phyloP scores from a whole-genome alignment of 1,140 invertebrate genomes.

The Agrypnia vestita region DNA sequence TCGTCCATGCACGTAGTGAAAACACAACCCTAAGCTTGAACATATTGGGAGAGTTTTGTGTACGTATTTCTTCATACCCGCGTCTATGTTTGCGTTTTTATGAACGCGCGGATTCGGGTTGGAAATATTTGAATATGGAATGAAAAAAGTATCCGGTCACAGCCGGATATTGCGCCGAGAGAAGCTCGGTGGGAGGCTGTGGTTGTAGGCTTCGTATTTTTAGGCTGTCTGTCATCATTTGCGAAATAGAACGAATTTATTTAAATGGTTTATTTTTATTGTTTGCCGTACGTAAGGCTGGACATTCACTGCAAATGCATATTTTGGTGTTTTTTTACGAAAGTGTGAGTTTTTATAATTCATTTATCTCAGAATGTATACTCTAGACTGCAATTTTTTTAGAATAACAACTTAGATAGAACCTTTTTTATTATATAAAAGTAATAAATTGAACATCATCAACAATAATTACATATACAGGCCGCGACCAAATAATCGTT shows the following conservation, averaged over 20 bases:
- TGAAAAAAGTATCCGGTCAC: slow-evolving; percentile 25
- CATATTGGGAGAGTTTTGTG: background rate
- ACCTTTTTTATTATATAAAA: too few species aligned
- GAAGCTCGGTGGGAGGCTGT: background rate
- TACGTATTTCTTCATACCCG: background rate
- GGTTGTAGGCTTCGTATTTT: background rate
- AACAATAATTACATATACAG: too few species aligned
- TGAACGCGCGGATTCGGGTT: slow-evolving; percentile 11
- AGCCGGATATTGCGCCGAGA: slow-evolving; percentile 26
- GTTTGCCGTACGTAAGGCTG: too few species aligned
- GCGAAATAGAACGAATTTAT: slow-evolving; percentile 5
- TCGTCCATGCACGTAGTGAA: slow-evolving; percentile 14
- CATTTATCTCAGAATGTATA: too few species aligned
- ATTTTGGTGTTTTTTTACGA: too few species aligned
- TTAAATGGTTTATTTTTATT: background rate
- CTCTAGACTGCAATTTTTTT: too few species aligned
- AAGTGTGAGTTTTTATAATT: too few species aligned
- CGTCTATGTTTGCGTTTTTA: background rate
- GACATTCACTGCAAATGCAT: too few species aligned
- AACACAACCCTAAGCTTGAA: slow-evolving; percentile 3
- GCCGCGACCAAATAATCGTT: too few species aligned
- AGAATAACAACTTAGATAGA: too few species aligned
- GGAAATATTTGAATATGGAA: slow-evolving; percentile 27
- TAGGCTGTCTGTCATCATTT: background rate
- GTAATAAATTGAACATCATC: too few species aligned